Base-by-base conservation (phyloP, 1,140 invertebrate species). In the Aphidius gifuensis region DNA sequence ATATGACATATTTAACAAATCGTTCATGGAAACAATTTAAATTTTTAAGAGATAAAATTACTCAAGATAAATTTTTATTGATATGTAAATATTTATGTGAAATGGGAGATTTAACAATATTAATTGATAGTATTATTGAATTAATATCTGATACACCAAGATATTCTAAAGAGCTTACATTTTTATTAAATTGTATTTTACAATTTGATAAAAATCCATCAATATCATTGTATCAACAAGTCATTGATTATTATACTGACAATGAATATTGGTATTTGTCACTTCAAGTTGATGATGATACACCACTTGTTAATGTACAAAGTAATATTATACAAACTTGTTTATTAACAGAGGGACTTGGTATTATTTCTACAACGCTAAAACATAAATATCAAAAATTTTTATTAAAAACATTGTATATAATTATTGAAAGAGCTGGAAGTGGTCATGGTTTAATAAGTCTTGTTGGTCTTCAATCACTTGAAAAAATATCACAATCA, bases 391-490 rank as follows among this genome's bases (percentile, higher is more conserved):
- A 84, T 74, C 77, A 86, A 46, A 74, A 72, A 11, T 86, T 83
- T 77, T 68, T 89, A 51, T 66, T 89, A 21, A 85, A 85, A 68
- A 85, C 84, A 6, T 72, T 90, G n/a, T 90, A 87, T 66, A 68
- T 86, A n/a, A 69, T 89, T 21, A 77, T 89, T 59, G 88, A 89
- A 79, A 80, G 83, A 75, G 85, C 87, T 61, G 87, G 86, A 21
- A 85, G 83, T 67, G 74, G 77, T 51, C 83, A 87, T 67, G 75
- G 79, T 48, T 69, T 84, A 57, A 76, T 88, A 0, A 83, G 82
- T 66, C 64, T 75, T 54, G 76, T 84, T 4, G 88, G 87, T 9
- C 67, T 85, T 21, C 72, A 72, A 55, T 81, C 85, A n/a, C 72
- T 88, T 3, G 68, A 78, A 47, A 77, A 80, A 57, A 79, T 89